Evolutionary conservation across 2,888 invertebrate species (phyloP), one percentile per base, ranked within the genome.

Genomic region (Metellina segmentata): DNA sequence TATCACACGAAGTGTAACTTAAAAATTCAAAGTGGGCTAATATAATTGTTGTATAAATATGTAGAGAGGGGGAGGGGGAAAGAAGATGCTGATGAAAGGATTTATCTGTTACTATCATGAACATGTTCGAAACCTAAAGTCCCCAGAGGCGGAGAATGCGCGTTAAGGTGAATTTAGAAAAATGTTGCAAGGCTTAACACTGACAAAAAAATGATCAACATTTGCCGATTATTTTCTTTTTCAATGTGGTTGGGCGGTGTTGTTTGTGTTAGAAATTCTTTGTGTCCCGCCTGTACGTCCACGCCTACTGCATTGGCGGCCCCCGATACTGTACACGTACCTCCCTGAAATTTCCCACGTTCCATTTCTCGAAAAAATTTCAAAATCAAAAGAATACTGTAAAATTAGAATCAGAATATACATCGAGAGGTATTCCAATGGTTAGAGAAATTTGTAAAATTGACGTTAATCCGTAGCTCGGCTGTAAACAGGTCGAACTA

Each of bases 261-360:
- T 92, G 92, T 92, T 92, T 92, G 90, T 86, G 83, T 72, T 90
- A 48, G 83, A 82, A 92, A 90, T 90, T 90, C 90, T 92, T 90
- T 92, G 92, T 88, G 92, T 83, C 90, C 92, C 92, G 92, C 92
- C 92, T 92, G 92, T 85, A 51, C 83, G 92, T 92, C 77, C 92
- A 92, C 92, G 92, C 92, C 92, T 92, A 92, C 92, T 92, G 90
- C 92, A 90, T 85, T 88, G 90, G 85, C 92, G 87, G 87, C 61
- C 88, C 88, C 90, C 85, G 81, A 79, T 83, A 71, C 20, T 72
- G 20, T 90, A 90, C 87, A 83, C 19, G 83, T 87, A 87, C 86
- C 90, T 90, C 90, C 87, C 87, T 90, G 83, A 81, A 90, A 87
- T 82, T 92, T 92, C 89, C 89, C 89, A 92, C 89, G 92, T 86